Conservation (phyloP, 2,888 invertebrate genomes). For the Parapristionchus giblindavisi region DNA sequence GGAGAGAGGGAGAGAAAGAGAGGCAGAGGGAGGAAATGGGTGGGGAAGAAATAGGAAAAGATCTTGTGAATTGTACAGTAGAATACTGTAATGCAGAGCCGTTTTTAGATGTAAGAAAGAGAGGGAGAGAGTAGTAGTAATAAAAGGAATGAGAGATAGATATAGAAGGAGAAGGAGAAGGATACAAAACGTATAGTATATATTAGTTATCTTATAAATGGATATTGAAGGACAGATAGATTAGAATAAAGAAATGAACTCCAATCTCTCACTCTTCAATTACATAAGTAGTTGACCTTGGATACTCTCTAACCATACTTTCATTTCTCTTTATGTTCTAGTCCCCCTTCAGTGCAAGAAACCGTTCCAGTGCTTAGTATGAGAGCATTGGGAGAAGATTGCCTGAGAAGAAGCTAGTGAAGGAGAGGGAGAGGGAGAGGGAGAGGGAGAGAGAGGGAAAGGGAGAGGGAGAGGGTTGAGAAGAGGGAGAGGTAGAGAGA, state of each 20-base stretch:
- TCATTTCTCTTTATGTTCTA: neutral
- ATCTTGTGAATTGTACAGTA: neutral
- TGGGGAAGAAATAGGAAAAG: neutral
- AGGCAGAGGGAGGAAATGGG: neutral
- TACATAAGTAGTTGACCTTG: conserved; percentile 1
- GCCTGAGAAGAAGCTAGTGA: neutral
- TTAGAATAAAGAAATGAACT: neutral
- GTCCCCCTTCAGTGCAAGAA: neutral
- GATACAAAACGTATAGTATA: neutral
- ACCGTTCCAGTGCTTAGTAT: conserved; percentile 2
- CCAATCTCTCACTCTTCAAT: no score
- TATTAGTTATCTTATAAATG: no score
- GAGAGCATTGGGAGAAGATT: no score
- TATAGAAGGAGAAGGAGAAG: neutral
- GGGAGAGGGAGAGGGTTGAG: conserved; percentile 2
- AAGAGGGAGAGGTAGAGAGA: neutral
- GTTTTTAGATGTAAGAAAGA: neutral
- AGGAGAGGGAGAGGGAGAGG: neutral
- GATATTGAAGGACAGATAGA: no score
- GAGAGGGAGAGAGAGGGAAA: conserved; percentile 15
- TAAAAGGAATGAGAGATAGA: neutral
- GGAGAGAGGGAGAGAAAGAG: conserved; percentile 3
- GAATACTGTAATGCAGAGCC: neutral
- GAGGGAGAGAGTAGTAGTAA: neutral
- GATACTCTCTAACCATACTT: neutral